phyloP scores from a whole-genome alignment of 1,140 invertebrate genomes.

The Cydia fagiglandana region DNA sequence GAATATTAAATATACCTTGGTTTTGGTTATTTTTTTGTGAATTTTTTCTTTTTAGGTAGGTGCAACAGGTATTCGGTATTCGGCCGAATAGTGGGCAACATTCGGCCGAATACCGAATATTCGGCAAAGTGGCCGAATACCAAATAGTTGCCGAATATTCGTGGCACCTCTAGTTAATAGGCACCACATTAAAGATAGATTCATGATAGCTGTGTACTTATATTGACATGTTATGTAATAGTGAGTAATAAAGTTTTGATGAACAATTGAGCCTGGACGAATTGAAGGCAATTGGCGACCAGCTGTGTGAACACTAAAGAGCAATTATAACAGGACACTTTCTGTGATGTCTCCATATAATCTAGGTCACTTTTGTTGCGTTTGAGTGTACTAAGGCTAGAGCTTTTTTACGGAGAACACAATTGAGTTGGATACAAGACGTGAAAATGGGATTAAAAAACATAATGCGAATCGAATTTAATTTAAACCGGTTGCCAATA shows the following conservation, averaged over 20 bases:
- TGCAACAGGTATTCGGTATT: no score
- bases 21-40: no score
- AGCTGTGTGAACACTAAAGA: neutral
- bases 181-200: no score
- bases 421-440: neutral
- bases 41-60: no score
- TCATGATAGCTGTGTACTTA: no score
- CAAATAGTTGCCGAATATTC: no score
- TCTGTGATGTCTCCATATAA: neutral
- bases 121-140: no score
- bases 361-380: neutral
- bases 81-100: no score
- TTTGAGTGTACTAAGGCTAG: neutral
- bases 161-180: no score
- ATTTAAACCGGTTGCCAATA: no score
- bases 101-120: no score
- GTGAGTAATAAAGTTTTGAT: neutral
- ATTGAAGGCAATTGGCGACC: slow-evolving; percentile 1
- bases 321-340: neutral
- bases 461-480: neutral
- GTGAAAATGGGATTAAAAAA: neutral
- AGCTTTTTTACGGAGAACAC: neutral
- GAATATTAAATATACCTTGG: no score
- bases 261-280: neutral
- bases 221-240: neutral